Evolutionary conservation across 2,113 vertebrate genomes (phyloP), one percentile per base, ranked within the genome.

Genomic region (Opisthocomus hoazin): DNA sequence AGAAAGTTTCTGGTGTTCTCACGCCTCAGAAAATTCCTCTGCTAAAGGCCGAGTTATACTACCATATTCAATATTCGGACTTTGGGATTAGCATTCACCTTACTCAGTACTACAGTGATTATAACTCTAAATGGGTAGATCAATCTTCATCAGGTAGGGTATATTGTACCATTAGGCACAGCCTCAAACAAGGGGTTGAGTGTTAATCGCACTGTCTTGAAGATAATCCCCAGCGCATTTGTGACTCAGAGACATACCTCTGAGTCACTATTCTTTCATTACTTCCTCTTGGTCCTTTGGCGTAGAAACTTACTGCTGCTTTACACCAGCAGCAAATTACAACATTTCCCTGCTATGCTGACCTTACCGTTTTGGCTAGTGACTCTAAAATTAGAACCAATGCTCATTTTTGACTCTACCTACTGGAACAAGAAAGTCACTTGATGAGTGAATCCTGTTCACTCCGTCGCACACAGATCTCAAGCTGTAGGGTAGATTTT

Each of bases 221-320:
- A 74, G 76, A 70, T 48, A 86, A 96, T 58, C 83, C 48, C 65
- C 48, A 39, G 83, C 83, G 69, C 79, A 46, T 29, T 54, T 0
- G 1, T 93, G 87, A 94, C 65, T 94, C 92, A 81, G 48, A 85
- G 76, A 68, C 75, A 80, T 77, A 75, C 46, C 82, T 89, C 92
- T 89, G 90, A 94, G 80, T 95, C 93, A 95, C 71, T 48, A 11
- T 58, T 75, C 92, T 91, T 94, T 85, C 90, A 74, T 65, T 74
- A 27, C 58, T 90, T 90, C 84, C 94, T 91, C 82, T 90, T 37
- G 36, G 77, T 84, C 77, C 81, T 84, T 66, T 80, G 64, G 90
- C 80, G 27, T 89, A 95, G 70, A 83, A 87, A 91, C 20, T 71
- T 73, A 79, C 39, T 89, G 65, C 57, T 91, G 77, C 39, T 89